phyloP scores from a whole-genome alignment of 2,113 vertebrate species.

The Rallus limicola region DNA sequence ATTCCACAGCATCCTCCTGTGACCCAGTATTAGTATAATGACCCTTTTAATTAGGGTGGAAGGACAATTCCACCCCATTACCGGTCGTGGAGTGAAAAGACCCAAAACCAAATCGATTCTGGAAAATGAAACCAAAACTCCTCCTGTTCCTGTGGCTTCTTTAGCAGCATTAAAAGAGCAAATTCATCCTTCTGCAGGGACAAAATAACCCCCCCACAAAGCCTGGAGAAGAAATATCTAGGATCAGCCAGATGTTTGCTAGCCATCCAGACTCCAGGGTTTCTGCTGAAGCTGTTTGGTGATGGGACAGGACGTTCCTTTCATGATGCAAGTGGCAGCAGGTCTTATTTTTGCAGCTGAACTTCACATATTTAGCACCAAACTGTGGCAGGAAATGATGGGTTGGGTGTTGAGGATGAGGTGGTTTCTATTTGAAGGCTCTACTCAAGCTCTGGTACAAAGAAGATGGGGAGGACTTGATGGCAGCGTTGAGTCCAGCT shows the following conservation, averaged over 20 bases:
- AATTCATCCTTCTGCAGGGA: neutral
- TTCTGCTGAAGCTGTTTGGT: accelerated
- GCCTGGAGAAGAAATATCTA: neutral
- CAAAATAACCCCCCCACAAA: neutral
- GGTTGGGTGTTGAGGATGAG: neutral
- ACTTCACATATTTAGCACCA: neutral
- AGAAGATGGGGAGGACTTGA: neutral
- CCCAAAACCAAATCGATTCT: neutral
- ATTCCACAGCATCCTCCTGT: constrained; percentile 47
- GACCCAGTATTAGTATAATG: neutral
- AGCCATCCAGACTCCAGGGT: neutral
- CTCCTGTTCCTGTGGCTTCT: accelerated
- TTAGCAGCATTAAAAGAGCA: neutral
- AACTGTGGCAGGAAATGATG: accelerated
- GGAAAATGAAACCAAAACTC: neutral
- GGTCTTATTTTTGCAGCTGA: neutral
- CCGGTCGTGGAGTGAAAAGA: neutral
- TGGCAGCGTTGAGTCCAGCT: accelerated
- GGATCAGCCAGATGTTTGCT: neutral
- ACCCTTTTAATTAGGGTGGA: neutral
- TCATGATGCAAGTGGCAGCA: accelerated
- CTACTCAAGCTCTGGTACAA: neutral
- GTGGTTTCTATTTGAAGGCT: neutral
- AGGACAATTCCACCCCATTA: neutral
- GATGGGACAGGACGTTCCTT: accelerated